Evolutionary conservation across 2,888 invertebrate species (phyloP).

Genomic region (Mesorhabditis spiculigera): DNA sequence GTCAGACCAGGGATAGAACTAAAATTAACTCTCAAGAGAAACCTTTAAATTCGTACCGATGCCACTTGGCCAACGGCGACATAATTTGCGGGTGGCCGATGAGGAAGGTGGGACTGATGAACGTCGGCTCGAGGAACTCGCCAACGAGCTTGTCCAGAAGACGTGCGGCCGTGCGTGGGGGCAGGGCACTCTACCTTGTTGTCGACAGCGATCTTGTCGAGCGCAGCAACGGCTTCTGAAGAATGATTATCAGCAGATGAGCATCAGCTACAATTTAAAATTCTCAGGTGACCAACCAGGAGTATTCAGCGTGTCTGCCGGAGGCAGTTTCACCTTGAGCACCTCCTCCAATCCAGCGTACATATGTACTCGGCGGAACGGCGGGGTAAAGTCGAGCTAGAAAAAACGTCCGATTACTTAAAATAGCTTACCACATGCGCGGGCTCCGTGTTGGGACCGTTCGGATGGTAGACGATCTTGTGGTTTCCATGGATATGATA

Average conservation of each 20-base stretch:
- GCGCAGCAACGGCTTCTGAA: conserved; percentile 71
- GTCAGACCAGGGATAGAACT: conserved; percentile 77
- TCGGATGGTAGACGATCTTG: conserved; percentile 84
- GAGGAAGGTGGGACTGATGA: conserved; percentile 93
- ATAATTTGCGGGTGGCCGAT: conserved; percentile 91
- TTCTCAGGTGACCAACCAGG: conserved; percentile 49
- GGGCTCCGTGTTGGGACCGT: conserved; percentile 74
- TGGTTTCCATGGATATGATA: conserved; percentile 83
- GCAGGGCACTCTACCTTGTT: conserved; percentile 87
- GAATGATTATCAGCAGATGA: background rate
- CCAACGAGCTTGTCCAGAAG: conserved; percentile 85
- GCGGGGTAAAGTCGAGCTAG: conserved; percentile 91
- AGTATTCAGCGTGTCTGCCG: conserved; percentile 59
- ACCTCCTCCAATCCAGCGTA: conserved; percentile 81
- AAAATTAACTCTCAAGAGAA: conserved; percentile 11
- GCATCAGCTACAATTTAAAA: too few relatives aligned
- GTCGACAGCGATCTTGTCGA: conserved; percentile 78
- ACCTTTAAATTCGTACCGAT: conserved; percentile 66
- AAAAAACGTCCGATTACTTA: conserved; percentile 63
- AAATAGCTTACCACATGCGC: conserved; percentile 60
- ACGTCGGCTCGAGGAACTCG: conserved; percentile 88
- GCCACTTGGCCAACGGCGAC: conserved; percentile 97
- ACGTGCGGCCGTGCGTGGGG: conserved; percentile 85
- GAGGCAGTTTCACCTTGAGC: conserved; percentile 65
- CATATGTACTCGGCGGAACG: conserved; percentile 88